phyloP scores from a whole-genome alignment of 1,140 invertebrate genomes.

The Drosophila murphyi region DNA sequence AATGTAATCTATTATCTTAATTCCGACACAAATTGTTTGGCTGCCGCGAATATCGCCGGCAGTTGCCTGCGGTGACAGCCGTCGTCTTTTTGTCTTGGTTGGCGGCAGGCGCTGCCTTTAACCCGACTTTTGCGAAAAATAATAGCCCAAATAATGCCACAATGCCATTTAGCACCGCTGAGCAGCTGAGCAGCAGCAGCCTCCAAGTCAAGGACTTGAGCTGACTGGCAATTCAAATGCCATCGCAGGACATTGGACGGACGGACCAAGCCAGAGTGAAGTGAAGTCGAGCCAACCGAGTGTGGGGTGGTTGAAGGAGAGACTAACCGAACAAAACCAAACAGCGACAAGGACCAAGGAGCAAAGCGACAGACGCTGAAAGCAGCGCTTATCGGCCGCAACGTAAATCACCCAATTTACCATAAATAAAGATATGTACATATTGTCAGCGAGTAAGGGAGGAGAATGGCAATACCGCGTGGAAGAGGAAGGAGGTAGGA shows the following conservation, averaged over 20 bases:
- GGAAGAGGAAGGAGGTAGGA: background rate
- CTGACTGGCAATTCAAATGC: constrained; percentile 73
- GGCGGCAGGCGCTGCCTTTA: constrained; percentile 22
- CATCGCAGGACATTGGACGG: constrained; percentile 22
- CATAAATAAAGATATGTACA: constrained; percentile 83
- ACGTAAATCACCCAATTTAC: constrained; percentile 84
- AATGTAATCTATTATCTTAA: constrained; percentile 83
- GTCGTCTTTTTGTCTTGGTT: constrained; percentile 1
- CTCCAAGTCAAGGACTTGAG: constrained; percentile 61
- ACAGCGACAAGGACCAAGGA: constrained; percentile 18
- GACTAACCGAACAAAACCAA: background rate
- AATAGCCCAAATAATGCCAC: constrained; percentile 65
- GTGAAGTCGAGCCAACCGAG: background rate
- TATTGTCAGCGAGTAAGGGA: constrained; percentile 64
- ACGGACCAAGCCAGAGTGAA: background rate
- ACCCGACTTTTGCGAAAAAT: constrained; percentile 65
- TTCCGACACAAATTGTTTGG: constrained; percentile 81
- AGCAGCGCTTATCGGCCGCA: constrained; percentile 80
- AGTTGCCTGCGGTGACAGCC: constrained; percentile 47
- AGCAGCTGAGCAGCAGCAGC: constrained; percentile 29
- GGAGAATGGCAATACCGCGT: background rate
- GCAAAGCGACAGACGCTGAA: constrained; percentile 57
- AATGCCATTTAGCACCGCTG: constrained; percentile 59
- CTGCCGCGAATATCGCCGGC: constrained; percentile 23
- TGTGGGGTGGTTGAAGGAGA: too few relatives aligned